Percentiles rank a stretch among this genome's conserved stretches.
Evolutionary conservation across 92 coral and sea anemone species (phyloP).

Genomic region (Zoanthus sansibaricus): DNA sequence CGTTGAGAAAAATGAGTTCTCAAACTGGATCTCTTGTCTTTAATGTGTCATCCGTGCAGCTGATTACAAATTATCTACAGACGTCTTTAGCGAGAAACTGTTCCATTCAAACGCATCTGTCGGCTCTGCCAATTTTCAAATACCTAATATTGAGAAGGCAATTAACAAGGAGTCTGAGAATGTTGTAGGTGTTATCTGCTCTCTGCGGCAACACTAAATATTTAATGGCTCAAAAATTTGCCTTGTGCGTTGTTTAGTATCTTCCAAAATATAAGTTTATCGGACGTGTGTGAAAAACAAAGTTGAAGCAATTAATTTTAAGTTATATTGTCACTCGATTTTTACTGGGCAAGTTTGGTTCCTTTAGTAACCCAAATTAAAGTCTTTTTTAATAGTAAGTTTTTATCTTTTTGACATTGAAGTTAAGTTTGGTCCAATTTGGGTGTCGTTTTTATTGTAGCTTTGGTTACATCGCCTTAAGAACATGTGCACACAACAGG

Average conservation of each 20-base stretch:
- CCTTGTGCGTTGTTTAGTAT: background rate
- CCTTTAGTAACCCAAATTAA: background rate
- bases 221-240: constrained; percentile 26
- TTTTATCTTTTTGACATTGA: background rate
- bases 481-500: background rate
- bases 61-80: background rate
- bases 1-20: background rate
- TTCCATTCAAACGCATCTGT: constrained; percentile 1
- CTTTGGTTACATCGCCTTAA: background rate
- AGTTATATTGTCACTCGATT: background rate
- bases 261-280: background rate
- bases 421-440: background rate
- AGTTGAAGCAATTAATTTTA: constrained; percentile 14
- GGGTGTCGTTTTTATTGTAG: background rate
- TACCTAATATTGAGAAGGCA: constrained; percentile 5
- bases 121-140: background rate
- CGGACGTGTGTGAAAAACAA: background rate
- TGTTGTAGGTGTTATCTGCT: background rate
- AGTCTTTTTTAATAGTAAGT: background rate
- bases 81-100: background rate
- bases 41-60: background rate
- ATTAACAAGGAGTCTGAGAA: constrained; percentile 30
- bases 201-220: constrained; percentile 9
- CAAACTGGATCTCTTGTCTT: background rate
- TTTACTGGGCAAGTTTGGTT: background rate